These are phyloP conservation scores for Gortyna flavago DNA, from an alignment of 2,888 invertebrate species.

Conservation along the genomic window DNA sequence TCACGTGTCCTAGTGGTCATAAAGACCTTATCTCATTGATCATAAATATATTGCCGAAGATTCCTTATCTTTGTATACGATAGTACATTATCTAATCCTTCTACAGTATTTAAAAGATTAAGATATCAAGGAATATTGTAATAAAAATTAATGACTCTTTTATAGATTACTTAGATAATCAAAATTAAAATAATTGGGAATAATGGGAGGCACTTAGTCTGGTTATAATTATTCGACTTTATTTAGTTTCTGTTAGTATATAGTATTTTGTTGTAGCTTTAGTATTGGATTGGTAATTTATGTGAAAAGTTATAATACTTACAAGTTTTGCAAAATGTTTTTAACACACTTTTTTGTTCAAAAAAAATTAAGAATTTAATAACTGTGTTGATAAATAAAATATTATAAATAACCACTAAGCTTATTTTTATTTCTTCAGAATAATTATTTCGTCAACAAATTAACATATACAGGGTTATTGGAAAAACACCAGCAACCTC, in stretches of 20 bases:
- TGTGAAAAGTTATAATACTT: background rate
- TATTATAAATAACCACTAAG: background rate
- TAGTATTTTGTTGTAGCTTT: background rate
- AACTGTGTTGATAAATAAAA: background rate
- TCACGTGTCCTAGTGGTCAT: slow-evolving; percentile 34
- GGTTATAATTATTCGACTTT: background rate
- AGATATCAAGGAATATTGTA: slow-evolving; percentile 31
- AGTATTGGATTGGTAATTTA: background rate
- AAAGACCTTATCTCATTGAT: slow-evolving; percentile 32
- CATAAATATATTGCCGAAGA: slow-evolving; percentile 31
- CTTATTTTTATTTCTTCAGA: background rate
- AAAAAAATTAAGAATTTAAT: too few relatives aligned
- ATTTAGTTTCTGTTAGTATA: background rate
- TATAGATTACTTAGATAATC: slow-evolving; percentile 20
- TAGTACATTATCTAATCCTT: slow-evolving; percentile 62
- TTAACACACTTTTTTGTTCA: background rate
- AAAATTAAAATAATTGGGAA: background rate
- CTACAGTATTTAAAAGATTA: slow-evolving; percentile 57
- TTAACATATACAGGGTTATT: too few relatives aligned
- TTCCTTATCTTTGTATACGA: slow-evolving; percentile 53
- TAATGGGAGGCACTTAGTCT: background rate
- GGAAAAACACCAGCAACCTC: too few relatives aligned
- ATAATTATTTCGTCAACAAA: background rate
- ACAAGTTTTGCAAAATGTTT: slow-evolving; percentile 1
- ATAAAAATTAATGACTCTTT: slow-evolving; percentile 18